Conservation (phyloP, 2,888 invertebrate species). For the Eristalis pertinax region DNA sequence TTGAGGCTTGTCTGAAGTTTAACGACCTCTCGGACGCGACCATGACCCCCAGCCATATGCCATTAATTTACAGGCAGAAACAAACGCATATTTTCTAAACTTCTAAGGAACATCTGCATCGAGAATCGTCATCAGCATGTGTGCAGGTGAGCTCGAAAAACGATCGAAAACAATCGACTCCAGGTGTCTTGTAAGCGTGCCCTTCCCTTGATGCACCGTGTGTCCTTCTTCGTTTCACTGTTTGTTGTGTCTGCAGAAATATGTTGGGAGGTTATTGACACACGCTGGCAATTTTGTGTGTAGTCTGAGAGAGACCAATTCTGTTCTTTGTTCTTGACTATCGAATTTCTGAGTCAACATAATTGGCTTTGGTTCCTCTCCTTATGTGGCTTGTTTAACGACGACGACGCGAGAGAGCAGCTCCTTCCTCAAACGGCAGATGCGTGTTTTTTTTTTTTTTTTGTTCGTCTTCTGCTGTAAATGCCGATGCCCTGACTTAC, state of each 20-base stretch:
- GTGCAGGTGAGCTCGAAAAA: constrained; percentile 53
- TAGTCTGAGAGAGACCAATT: constrained; percentile 8
- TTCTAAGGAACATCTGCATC: constrained; percentile 48
- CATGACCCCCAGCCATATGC: constrained; percentile 60
- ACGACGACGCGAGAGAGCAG: no score
- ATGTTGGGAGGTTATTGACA: constrained; percentile 58
- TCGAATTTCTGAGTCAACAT: constrained; percentile 41
- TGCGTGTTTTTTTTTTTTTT: constrained; percentile 36
- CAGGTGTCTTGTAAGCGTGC: constrained; percentile 64
- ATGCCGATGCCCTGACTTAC: constrained; percentile 51
- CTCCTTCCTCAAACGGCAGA: constrained; percentile 49
- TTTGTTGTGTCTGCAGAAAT: constrained; percentile 56
- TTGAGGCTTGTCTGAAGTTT: constrained; percentile 54
- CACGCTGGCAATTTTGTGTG: constrained; percentile 42
- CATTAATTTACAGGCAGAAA: constrained; percentile 20
- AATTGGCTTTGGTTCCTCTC: constrained; percentile 45
- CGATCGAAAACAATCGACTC: constrained; percentile 13
- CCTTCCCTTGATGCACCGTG: not conserved
- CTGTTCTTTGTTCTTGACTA: constrained; percentile 56
- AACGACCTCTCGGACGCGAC: constrained; percentile 50
- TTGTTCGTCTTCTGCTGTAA: not conserved
- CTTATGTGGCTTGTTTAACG: no score
- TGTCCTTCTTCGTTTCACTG: constrained; percentile 35
- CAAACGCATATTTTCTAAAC: not conserved
- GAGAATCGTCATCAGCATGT: constrained; percentile 12